Conservation (phyloP, 2,797 vertebrate species). For the Scleropages formosus region DNA sequence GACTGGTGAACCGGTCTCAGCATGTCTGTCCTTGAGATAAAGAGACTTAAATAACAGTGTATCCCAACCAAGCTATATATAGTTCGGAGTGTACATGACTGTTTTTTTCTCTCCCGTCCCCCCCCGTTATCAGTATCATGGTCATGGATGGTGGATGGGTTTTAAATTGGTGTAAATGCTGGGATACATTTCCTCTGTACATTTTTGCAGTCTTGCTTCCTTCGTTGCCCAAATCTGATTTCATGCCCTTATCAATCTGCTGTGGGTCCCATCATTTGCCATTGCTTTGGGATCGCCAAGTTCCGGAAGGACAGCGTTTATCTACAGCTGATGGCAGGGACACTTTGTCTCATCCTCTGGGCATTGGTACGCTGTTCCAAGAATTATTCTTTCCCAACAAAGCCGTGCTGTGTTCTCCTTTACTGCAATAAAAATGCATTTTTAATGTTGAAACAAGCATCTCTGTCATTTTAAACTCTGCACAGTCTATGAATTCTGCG, state of each 20-base stretch:
- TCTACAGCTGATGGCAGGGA: constrained; percentile 19
- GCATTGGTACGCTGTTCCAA: background rate
- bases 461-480: no score
- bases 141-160: background rate
- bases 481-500: no score
- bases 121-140: background rate
- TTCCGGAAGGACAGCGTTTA: constrained; percentile 14
- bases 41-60: constrained; percentile 56
- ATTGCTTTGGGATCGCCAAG: background rate
- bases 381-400: constrained; percentile 6
- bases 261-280: background rate
- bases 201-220: background rate
- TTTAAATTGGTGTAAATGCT: background rate
- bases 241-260: background rate
- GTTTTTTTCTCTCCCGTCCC: background rate
- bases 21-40: constrained; percentile 71
- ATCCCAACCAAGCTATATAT: constrained; percentile 35
- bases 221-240: background rate
- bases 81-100: background rate
- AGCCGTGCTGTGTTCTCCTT: background rate
- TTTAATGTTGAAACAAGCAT: no score
- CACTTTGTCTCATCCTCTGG: constrained; percentile 12
- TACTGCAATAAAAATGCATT: background rate
- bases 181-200: background rate
- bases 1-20: constrained; percentile 62